Evolutionary conservation across 1,140 invertebrate species (phyloP), one percentile per base, ranked within the genome.

Genomic region (Aleiodes sp.): DNA sequence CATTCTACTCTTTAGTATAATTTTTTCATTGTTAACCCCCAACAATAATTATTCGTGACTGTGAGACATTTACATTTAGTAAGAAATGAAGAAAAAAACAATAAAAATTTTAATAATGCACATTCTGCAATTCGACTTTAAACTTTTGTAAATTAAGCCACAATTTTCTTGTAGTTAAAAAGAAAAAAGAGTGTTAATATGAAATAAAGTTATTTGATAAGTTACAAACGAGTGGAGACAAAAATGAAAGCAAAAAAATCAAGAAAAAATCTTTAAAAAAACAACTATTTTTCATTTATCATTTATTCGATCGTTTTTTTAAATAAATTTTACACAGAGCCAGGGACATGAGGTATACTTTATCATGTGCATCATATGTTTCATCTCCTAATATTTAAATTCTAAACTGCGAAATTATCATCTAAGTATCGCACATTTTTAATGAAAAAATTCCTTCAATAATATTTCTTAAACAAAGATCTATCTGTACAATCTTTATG

Each of bases 181-280:
- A 77, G 70, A 52, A 37, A 65, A 76, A 75, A 73, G 72, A 70
- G 74, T 75, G 71, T 78, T 70, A 56, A 61, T 73, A 72, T 78
- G 46, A 70, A 79, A 79, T 75, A 78, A 76, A 76, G 74, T 9
- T 73, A 73, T 76, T 65, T 35, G 72, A 62, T 75, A 75, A 78
- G 62, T 76, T 77, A 71, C n/a, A n/a, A n/a, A n/a, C n/a, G n/a
- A n/a, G n/a, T n/a, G n/a, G n/a, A n/a, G n/a, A 63, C 16, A 28
- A 64, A 28, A 75, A 72, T 28, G 14, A 39, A 68, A 63, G 46
- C 66, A 46, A 70, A 21, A 68, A 43, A 65, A 66, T 71, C n/a
- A 29, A 65, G 16, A 46, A 41, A 41, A 37, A 64, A 65, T n/a
- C 6, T 56, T 52, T 63, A 46, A n/a, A n/a, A n/a, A n/a, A n/a